phyloP scores from a whole-genome alignment of 2,888 invertebrate genomes.

The Macrostomum cliftonense region DNA sequence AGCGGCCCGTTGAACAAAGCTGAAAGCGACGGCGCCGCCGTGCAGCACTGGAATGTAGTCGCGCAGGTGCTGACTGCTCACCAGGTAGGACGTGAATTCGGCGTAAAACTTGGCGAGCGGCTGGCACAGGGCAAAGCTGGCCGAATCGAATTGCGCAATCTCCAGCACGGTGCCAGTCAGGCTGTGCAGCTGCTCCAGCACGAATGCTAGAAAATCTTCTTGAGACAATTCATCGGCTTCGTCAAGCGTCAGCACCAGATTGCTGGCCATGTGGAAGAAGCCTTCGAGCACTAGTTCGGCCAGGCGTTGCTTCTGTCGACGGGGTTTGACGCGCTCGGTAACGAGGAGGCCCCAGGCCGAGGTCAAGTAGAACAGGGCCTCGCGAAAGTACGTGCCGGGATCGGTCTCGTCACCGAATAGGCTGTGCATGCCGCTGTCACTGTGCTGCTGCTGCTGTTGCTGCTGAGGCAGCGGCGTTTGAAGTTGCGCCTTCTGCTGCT shows the following conservation, averaged over 20 bases:
- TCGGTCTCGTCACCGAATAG: constrained; percentile 5
- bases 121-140: no score
- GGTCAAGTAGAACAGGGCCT: background rate
- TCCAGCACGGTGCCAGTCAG: no score
- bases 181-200: no score
- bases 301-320: background rate
- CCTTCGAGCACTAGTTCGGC: constrained; percentile 1
- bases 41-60: no score
- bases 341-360: background rate
- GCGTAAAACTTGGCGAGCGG: no score
- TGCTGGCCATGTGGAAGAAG: constrained; percentile 1
- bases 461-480: no score
- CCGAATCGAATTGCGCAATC: no score
- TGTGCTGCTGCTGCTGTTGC: constrained; percentile 1
- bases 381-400: constrained; percentile 2
- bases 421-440: constrained; percentile 6
- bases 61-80: no score
- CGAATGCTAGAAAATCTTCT: background rate
- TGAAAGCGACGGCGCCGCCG: no score
- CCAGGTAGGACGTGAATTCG: no score
- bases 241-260: background rate
- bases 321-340: background rate
- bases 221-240: background rate
- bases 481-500: no score
- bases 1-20: no score